phyloP scores from a whole-genome alignment of 2,797 vertebrate genomes.

The Urocyon cinereoargenteus region DNA sequence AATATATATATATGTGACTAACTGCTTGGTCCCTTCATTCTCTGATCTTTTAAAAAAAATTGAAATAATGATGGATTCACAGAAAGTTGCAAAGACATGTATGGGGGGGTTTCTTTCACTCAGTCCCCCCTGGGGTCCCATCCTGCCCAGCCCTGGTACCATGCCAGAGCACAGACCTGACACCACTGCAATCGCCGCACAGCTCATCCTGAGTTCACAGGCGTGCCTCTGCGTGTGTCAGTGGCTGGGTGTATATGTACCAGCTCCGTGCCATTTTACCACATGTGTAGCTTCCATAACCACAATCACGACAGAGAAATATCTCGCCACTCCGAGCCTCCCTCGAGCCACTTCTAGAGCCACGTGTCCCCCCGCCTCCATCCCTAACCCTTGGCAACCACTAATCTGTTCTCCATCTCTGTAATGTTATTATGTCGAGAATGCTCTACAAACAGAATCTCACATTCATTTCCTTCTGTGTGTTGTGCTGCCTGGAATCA shows the following conservation, averaged over 20 bases:
- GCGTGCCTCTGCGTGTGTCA: neutral
- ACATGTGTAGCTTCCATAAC: neutral
- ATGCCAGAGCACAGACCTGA: neutral
- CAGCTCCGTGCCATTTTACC: neutral
- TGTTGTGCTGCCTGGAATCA: neutral
- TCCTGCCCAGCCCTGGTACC: neutral
- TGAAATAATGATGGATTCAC: neutral
- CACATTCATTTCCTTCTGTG: neutral
- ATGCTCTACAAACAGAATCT: neutral
- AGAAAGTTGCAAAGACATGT: neutral
- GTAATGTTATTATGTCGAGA: neutral
- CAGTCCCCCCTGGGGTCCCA: neutral
- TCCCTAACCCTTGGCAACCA: neutral
- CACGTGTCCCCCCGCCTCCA: neutral
- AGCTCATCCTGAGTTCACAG: no score
- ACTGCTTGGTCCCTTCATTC: neutral
- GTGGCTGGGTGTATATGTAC: no score
- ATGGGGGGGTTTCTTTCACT: neutral
- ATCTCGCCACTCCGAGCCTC: neutral
- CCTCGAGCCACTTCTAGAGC: neutral
- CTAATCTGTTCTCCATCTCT: neutral
- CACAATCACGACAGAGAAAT: neutral
- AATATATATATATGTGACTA: neutral
- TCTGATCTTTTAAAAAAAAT: neutral
- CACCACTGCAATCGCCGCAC: rapidly evolving